These are phyloP conservation scores for Drosophila cardini DNA, from an alignment of 1,140 invertebrate genomes.

Conservation along the genomic window DNA sequence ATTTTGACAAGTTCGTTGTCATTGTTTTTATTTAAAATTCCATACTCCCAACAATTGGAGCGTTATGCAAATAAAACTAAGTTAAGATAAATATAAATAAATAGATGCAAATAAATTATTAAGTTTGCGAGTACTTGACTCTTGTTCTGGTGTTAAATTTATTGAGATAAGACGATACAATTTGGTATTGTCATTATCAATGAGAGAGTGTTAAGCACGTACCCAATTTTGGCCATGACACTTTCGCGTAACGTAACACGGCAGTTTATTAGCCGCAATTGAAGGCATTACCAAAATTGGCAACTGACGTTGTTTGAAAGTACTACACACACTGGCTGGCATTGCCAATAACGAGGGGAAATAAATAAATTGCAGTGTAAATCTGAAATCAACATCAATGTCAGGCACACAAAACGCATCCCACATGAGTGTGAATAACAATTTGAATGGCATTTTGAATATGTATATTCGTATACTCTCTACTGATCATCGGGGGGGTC, in stretches of 20 bases:
- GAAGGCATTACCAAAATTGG: slow-evolving; percentile 42
- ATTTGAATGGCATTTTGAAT: slow-evolving; percentile 29
- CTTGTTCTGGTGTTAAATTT: slow-evolving; percentile 40
- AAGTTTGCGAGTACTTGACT: slow-evolving; percentile 16
- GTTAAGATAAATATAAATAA: slow-evolving; percentile 51
- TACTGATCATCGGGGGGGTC: no score
- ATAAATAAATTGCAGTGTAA: slow-evolving; percentile 40
- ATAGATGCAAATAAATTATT: not conserved
- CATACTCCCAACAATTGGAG: slow-evolving; percentile 63
- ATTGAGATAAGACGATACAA: slow-evolving; percentile 46
- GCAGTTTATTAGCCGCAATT: slow-evolving; percentile 40
- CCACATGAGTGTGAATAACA: slow-evolving; percentile 42
- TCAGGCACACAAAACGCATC: slow-evolving; percentile 53
- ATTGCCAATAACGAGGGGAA: slow-evolving; percentile 42
- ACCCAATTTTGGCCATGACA: slow-evolving; percentile 73
- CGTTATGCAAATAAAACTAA: slow-evolving; percentile 59
- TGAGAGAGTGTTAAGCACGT: slow-evolving; percentile 36
- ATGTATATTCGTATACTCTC: slow-evolving; percentile 3
- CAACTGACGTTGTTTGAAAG: slow-evolving; percentile 1
- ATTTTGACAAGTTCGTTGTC: slow-evolving; percentile 33
- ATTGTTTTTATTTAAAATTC: slow-evolving; percentile 20
- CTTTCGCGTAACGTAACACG: slow-evolving; percentile 64
- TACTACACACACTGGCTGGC: slow-evolving; percentile 45
- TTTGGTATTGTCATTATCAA: slow-evolving; percentile 37
- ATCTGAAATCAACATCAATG: slow-evolving; percentile 59